Evolutionary conservation across 2,113 vertebrate genomes (phyloP).

Genomic region (Globicephala melas): DNA sequence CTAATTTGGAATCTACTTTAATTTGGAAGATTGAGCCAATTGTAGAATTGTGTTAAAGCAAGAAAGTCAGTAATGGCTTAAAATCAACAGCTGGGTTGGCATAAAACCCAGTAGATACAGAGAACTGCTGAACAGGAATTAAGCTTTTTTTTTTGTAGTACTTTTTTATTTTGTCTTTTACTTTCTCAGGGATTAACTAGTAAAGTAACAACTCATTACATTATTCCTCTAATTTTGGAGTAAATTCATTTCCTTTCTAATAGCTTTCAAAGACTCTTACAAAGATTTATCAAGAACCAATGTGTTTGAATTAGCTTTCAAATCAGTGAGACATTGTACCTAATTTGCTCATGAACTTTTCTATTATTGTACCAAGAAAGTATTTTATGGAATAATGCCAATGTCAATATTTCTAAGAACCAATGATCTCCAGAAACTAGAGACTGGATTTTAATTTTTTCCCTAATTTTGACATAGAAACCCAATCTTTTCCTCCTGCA

Average conservation of each 20-base stretch:
- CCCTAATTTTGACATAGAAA: not conserved
- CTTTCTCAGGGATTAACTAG: not conserved
- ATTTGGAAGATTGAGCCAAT: constrained; percentile 40
- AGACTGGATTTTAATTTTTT: constrained; percentile 2
- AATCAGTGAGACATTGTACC: not conserved
- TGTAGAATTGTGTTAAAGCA: not conserved
- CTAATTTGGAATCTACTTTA: constrained; percentile 43
- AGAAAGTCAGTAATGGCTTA: constrained; percentile 7
- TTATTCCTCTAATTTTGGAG: not conserved
- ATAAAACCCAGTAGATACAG: not conserved
- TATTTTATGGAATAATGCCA: not conserved
- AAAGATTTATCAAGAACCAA: not conserved
- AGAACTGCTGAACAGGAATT: not conserved
- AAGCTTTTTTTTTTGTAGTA: not conserved
- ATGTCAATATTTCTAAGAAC: not conserved
- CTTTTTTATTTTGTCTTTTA: not conserved
- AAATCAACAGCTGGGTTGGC: constrained; percentile 40
- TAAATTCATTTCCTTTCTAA: constrained; percentile 10
- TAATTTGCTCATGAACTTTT: constrained; percentile 22
- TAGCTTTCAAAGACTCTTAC: constrained; percentile 17
- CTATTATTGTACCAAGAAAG: not conserved
- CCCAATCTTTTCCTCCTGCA: not conserved
- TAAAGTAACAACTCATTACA: not conserved
- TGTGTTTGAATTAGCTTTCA: constrained; percentile 19
- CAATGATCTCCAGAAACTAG: not conserved